Conservation (phyloP, 2,888 invertebrate genomes). For the Blastobasis adustella region DNA sequence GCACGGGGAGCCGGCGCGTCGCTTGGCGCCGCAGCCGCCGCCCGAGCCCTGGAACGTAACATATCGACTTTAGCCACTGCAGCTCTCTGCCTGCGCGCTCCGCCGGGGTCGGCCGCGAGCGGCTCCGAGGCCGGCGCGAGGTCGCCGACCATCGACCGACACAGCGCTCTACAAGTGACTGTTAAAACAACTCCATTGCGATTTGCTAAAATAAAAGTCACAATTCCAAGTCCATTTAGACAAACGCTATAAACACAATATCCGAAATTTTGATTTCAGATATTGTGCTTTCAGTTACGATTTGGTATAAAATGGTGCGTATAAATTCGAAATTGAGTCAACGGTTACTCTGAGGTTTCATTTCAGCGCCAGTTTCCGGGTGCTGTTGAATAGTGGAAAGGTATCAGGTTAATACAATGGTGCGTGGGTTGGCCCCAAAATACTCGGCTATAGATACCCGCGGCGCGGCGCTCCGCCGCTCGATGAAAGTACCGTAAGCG, state of each 20-base stretch:
- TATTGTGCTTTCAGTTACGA: no score
- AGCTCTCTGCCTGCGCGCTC: neutral
- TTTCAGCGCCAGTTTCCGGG: neutral
- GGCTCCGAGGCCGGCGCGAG: slow-evolving; percentile 8
- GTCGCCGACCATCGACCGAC: slow-evolving; percentile 2
- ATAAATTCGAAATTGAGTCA: neutral
- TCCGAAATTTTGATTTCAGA: no score
- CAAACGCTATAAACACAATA: no score
- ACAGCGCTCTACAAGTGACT: neutral
- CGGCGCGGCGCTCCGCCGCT: slow-evolving; percentile 1
- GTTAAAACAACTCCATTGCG: no score
- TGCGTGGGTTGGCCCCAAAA: slow-evolving; percentile 25
- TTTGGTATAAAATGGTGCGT: no score
- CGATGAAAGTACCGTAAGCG: slow-evolving; percentile 57
- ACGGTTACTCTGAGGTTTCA: neutral
- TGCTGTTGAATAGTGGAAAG: slow-evolving; percentile 3
- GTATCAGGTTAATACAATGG: slow-evolving; percentile 14
- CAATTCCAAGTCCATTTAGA: no score
- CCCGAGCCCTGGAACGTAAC: slow-evolving; percentile 65
- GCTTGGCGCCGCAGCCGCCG: slow-evolving; percentile 72
- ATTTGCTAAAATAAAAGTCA: neutral
- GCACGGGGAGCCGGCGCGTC: slow-evolving; percentile 67
- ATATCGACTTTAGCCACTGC: slow-evolving; percentile 8
- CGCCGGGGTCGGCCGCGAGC: neutral
- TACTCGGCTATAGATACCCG: slow-evolving; percentile 15